Percentiles rank a stretch among this genome's conserved stretches.
phyloP scores from a whole-genome alignment of 2,888 invertebrate species.

The Hydrotaea diabolus region DNA sequence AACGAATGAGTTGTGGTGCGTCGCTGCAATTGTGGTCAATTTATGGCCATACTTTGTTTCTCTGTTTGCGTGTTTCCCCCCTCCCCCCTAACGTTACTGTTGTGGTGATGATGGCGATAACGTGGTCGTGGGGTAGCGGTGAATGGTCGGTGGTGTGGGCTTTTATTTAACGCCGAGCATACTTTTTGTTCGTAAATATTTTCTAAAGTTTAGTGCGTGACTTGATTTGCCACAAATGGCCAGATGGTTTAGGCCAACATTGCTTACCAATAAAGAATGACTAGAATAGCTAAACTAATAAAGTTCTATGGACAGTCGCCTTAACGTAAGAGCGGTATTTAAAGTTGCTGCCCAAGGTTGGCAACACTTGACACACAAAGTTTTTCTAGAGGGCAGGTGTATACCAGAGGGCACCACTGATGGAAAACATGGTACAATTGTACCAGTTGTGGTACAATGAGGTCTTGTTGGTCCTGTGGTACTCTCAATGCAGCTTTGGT shows the following conservation, averaged over 20 bases:
- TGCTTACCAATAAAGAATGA: not conserved
- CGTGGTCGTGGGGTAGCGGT: not conserved
- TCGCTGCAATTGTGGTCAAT: conserved; percentile 4
- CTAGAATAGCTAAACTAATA: not conserved
- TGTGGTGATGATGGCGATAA: not conserved
- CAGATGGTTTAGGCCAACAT: conserved; percentile 8
- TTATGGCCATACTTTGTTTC: not conserved
- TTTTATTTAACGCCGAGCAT: not conserved
- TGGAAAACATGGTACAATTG: too few species aligned
- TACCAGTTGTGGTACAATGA: too few species aligned
- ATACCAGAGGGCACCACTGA: too few species aligned
- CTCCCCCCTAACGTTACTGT: not conserved
- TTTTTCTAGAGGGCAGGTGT: too few species aligned
- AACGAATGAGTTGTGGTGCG: not conserved
- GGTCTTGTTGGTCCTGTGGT: too few species aligned
- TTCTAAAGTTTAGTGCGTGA: conserved; percentile 33
- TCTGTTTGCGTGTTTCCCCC: too few species aligned
- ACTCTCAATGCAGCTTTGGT: too few species aligned
- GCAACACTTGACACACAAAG: too few species aligned
- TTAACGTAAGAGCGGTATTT: too few species aligned
- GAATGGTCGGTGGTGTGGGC: not conserved
- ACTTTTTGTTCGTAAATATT: conserved; percentile 13
- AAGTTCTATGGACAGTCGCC: not conserved
- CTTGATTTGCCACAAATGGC: conserved; percentile 28
- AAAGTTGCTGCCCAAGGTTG: too few species aligned